Evolutionary conservation across 2,888 invertebrate genomes (phyloP).

Genomic region (Hirtodrosophila confusa): DNA sequence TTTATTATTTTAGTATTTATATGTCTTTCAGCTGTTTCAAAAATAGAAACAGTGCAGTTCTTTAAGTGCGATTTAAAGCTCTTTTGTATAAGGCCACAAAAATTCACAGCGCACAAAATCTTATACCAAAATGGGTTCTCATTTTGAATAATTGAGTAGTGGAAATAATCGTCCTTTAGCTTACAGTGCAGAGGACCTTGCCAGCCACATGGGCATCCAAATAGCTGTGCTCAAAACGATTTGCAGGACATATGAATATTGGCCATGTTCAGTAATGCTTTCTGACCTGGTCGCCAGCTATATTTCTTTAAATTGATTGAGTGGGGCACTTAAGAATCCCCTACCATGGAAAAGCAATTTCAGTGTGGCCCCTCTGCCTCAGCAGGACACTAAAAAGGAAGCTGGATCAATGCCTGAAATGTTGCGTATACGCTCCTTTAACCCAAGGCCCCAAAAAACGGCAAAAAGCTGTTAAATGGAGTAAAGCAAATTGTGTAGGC

Average conservation of each 20-base stretch:
- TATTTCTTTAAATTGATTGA: conserved; percentile 45
- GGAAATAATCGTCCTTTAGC: conserved; percentile 43
- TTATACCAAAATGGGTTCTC: neutral
- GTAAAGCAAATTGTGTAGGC: conserved; percentile 11
- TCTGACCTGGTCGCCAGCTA: conserved; percentile 19
- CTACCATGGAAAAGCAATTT: conserved; percentile 46
- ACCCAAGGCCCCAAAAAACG: neutral
- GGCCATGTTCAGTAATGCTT: conserved; percentile 12
- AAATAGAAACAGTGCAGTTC: neutral
- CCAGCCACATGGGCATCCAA: conserved; percentile 30
- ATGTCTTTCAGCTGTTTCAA: neutral
- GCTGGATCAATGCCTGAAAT: conserved; percentile 15
- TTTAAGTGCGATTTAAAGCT: neutral
- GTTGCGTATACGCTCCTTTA: conserved; percentile 40
- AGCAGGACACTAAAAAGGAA: neutral
- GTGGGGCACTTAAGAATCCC: conserved; percentile 35
- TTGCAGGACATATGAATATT: conserved; percentile 18
- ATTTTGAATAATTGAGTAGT: conserved; percentile 17
- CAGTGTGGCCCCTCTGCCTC: conserved; percentile 12
- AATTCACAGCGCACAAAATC: conserved; percentile 9
- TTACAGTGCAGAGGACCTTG: conserved; percentile 43
- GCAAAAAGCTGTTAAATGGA: conserved; percentile 14
- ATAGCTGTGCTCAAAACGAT: conserved; percentile 25
- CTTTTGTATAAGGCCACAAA: neutral
- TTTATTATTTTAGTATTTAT: no score